Percentiles rank a stretch among this genome's conserved stretches.
phyloP scores from a whole-genome alignment of 2,888 invertebrate species.

The Caenorhabditis sp. region DNA sequence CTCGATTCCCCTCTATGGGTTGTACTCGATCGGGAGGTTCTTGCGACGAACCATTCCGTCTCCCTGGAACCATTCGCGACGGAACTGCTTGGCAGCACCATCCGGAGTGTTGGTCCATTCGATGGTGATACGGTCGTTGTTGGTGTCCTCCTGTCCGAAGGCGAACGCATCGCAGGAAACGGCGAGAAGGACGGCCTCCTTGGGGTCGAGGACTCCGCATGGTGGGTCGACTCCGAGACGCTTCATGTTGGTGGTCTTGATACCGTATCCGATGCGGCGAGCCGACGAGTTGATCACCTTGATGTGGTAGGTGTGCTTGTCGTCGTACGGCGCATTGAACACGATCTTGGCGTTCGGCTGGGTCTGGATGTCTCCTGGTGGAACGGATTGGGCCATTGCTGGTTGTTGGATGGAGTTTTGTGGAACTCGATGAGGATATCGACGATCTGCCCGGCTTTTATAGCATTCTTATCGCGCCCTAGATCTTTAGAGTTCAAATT shows the following conservation, averaged over 20 bases:
- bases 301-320: slow-evolving; percentile 77
- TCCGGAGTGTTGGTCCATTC: slow-evolving; percentile 76
- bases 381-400: slow-evolving; percentile 68
- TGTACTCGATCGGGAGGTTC: slow-evolving; percentile 69
- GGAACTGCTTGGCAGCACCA: slow-evolving; percentile 73
- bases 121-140: slow-evolving; percentile 62
- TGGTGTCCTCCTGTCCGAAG: slow-evolving; percentile 60
- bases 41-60: slow-evolving; percentile 75
- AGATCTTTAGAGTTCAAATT: background rate
- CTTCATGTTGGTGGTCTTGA: slow-evolving; percentile 78
- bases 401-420: too few relatives aligned
- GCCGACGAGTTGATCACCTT: slow-evolving; percentile 73
- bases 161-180: slow-evolving; percentile 63
- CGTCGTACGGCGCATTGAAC: slow-evolving; percentile 77
- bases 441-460: background rate
- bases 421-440: background rate
- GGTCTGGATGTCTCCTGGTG: slow-evolving; percentile 67
- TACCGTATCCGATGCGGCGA: slow-evolving; percentile 73
- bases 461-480: background rate
- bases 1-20: too few relatives aligned
- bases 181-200: slow-evolving; percentile 66
- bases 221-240: slow-evolving; percentile 73
- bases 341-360: slow-evolving; percentile 73
- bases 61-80: slow-evolving; percentile 77
- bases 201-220: slow-evolving; percentile 75